Evolutionary conservation across 2,888 invertebrate species (phyloP), one percentile per base, ranked within the genome.

Genomic region (Drosophila limbata): DNA sequence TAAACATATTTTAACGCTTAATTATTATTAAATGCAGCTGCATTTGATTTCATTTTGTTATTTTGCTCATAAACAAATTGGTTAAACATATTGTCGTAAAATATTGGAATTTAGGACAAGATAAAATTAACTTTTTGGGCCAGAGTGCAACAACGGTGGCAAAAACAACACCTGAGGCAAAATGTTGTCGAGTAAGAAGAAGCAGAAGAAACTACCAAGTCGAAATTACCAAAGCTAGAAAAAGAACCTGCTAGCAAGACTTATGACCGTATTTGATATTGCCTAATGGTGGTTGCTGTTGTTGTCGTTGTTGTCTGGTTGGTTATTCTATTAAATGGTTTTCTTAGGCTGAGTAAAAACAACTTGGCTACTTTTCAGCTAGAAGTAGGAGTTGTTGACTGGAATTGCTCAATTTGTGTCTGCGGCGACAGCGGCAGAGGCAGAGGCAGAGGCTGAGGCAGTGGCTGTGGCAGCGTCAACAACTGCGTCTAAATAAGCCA

Each of bases 331-430:
- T 83, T 77, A 79, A 86, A 77, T 83, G 73, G 73, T 87, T 87
- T 80, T 87, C 77, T 77, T 62, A 68, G 65, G 61, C 70, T 55
- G 67, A 56, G 73, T 52, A 80, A 74, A 80, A 78, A 81, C 84
- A 77, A 75, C 74, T 73, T 84, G 78, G 84, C 77, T 84, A 81
- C 77, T 88, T 88, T 81, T 84, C 84, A 86, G 76, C 79, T 81
- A 79, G 87, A 88, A 86, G 84, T 84, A 84, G 89, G 81, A 89
- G 87, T 85, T 87, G 81, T 87, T 84, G 87, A 84, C 87, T 88
- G 81, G 88, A 89, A 85, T 89, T 85, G 85, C 89, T 89, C 89
- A 85, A 85, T 85, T 85, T 89, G 87, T 84, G 88, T 83, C 83
- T 78, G 70, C 78, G 40, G 42, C 73, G 15, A 53, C 56, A 11